Percentiles rank a stretch among this genome's conserved stretches.
Conservation (phyloP, 2,797 vertebrate species). For the Platyrinchus mystaceus region DNA sequence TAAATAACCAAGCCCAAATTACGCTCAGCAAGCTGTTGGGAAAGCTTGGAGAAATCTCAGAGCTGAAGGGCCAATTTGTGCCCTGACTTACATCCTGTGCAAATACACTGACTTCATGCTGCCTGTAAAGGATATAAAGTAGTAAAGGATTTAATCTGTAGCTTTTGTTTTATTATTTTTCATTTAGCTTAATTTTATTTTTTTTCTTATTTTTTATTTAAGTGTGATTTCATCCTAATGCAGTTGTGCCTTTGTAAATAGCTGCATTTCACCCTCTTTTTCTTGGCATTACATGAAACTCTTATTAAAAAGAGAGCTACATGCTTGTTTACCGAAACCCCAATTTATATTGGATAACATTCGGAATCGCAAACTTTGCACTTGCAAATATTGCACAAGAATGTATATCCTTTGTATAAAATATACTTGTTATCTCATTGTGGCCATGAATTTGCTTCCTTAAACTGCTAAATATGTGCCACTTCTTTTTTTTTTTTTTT, state of each 20-base stretch:
- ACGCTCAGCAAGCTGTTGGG: constrained; percentile 65
- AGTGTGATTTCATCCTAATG: neutral
- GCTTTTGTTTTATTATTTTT: constrained; percentile 3
- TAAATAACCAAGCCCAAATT: constrained; percentile 76
- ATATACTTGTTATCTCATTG: neutral
- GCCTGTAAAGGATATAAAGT: neutral
- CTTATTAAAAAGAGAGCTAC: neutral
- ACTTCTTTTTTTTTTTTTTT: neutral
- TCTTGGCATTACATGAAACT: neutral
- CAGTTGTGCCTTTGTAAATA: neutral
- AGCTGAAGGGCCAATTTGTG: constrained; percentile 56
- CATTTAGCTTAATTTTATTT: neutral
- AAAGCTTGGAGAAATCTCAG: constrained; percentile 62
- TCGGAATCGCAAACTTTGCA: neutral
- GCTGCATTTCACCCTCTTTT: neutral
- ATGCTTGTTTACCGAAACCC: neutral
- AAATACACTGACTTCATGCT: neutral
- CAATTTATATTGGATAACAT: neutral
- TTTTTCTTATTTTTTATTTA: neutral
- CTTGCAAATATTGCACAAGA: neutral
- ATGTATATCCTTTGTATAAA: neutral
- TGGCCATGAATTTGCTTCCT: neutral
- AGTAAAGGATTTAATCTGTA: neutral
- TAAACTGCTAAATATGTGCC: neutral
- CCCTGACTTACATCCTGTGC: constrained; percentile 46